Evolutionary conservation across 2,888 invertebrate genomes (phyloP).

Genomic region (Physocephala rufipes): DNA sequence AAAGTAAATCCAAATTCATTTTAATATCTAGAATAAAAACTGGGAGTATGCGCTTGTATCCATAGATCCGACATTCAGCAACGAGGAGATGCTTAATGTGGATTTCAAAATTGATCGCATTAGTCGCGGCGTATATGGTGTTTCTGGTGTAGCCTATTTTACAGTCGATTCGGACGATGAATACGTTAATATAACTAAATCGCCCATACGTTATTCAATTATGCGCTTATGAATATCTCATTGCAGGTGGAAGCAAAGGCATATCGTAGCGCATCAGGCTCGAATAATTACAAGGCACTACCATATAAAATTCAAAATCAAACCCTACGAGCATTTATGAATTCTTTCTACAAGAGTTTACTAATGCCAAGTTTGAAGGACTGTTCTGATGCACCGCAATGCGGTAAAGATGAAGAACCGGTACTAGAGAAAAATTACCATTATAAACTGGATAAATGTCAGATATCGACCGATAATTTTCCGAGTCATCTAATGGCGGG

Average conservation of each 20-base stretch:
- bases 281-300: background rate
- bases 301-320: constrained; percentile 6
- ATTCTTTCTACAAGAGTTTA: background rate
- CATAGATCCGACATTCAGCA: background rate
- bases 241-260: background rate
- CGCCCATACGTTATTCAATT: background rate
- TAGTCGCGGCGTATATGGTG: background rate
- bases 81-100: background rate
- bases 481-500: constrained; percentile 1
- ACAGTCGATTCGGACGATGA: background rate
- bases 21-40: background rate
- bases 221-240: background rate
- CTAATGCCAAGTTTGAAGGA: background rate
- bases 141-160: background rate
- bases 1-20: background rate
- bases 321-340: background rate
- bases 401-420: background rate
- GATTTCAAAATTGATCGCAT: background rate
- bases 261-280: constrained; percentile 19
- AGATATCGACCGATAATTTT: background rate
- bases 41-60: constrained; percentile 2
- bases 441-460: background rate
- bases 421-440: background rate
- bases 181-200: background rate
- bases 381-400: background rate